phyloP scores from a whole-genome alignment of 2,797 vertebrate genomes.

The Coranthus polyacanthus region DNA sequence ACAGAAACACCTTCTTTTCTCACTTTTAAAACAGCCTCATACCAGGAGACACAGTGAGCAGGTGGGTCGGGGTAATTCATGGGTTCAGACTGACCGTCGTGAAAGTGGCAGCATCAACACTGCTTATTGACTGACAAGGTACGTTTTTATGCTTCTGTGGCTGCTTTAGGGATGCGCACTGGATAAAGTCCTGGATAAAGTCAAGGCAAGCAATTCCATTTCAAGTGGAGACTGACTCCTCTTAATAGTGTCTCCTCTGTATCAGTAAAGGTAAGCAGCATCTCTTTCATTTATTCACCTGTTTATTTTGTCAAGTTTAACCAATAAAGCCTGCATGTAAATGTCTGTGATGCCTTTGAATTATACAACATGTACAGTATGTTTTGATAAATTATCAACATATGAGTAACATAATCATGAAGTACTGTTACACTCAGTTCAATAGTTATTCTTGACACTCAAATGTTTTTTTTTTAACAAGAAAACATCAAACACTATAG shows the following conservation, averaged over 20 bases:
- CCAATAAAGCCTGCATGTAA: background rate
- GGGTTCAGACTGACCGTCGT: background rate
- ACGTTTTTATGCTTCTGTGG: slow-evolving; percentile 2
- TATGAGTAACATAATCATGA: background rate
- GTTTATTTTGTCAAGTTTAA: background rate
- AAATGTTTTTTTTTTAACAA: no score
- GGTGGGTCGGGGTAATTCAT: slow-evolving; percentile 1
- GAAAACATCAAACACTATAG: no score
- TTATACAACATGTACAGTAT: no score
- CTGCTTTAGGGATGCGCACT: slow-evolving; percentile 10
- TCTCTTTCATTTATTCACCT: background rate
- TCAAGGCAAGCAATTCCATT: slow-evolving; percentile 7
- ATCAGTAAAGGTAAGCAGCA: background rate
- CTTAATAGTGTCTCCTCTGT: background rate
- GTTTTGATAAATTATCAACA: background rate
- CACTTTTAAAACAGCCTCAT: slow-evolving; percentile 57
- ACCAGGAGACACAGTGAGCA: slow-evolving; percentile 23
- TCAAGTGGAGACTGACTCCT: background rate
- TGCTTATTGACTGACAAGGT: slow-evolving; percentile 12
- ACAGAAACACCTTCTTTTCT: slow-evolving; percentile 38
- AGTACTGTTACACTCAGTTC: no score
- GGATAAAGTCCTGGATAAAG: slow-evolving; percentile 41
- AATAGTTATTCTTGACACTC: no score
- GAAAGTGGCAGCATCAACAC: background rate
- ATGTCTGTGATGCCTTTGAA: background rate